Percentiles rank a stretch among this genome's conserved stretches.
These are phyloP conservation scores for Trisateles emortualis DNA, from an alignment of 2,888 invertebrate species.

Conservation along the genomic window DNA sequence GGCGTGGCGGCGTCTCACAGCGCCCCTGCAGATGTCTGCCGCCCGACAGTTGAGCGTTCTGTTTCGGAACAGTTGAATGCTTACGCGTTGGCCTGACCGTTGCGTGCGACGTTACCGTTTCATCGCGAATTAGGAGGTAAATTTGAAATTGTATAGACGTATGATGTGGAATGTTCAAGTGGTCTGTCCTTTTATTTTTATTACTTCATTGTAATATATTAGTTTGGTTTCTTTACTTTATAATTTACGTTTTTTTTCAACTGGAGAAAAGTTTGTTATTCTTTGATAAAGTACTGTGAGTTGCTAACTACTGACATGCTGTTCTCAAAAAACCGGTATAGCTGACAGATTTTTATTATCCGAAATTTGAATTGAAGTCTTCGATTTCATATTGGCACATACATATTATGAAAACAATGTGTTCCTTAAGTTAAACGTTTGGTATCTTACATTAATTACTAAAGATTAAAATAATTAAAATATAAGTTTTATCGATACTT, in stretches of 20 bases:
- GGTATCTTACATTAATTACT: no score
- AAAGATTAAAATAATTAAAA: no score
- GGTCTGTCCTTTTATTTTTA: constrained; percentile 19
- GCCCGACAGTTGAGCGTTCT: constrained; percentile 76
- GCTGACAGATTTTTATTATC: no score
- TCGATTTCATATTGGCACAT: no score
- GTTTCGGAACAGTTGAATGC: constrained; percentile 83
- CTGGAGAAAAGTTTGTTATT: neutral
- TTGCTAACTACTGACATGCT: neutral
- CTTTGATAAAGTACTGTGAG: neutral
- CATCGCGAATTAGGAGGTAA: constrained; percentile 77
- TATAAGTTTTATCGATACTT: no score
- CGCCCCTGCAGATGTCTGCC: constrained; percentile 75
- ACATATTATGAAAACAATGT: no score
- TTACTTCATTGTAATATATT: constrained; percentile 6
- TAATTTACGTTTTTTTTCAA: neutral
- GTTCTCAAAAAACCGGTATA: no score
- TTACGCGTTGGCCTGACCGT: constrained; percentile 76
- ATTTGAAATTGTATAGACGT: constrained; percentile 55
- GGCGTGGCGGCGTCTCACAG: constrained; percentile 75
- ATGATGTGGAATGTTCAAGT: constrained; percentile 45
- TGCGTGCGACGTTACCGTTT: constrained; percentile 77
- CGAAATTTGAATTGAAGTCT: no score
- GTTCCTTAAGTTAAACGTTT: no score
- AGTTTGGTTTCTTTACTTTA: constrained; percentile 6